Percentiles rank a stretch among this genome's conserved stretches.
Conservation (phyloP, 2,888 invertebrate species). For the Lithophane socia region DNA sequence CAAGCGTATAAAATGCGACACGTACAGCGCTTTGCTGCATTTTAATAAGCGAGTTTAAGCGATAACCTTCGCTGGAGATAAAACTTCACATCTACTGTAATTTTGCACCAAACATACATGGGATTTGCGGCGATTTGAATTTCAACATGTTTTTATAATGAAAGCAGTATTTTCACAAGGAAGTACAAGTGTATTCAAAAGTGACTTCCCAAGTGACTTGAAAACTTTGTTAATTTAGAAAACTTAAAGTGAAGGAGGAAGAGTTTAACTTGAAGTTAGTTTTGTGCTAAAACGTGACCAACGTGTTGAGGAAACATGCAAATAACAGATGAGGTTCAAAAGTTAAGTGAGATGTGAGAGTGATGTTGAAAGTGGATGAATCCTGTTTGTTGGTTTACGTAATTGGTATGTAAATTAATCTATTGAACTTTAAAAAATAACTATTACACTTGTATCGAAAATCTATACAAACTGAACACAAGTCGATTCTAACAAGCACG, state of each 20-base stretch:
- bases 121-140: conserved; percentile 3
- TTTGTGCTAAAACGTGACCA: conserved; percentile 25
- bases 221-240: conserved; percentile 49
- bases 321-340: conserved; percentile 1
- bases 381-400: background rate
- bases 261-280: conserved; percentile 45
- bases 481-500: background rate
- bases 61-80: conserved; percentile 24
- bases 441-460: background rate
- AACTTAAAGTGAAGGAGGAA: conserved; percentile 18
- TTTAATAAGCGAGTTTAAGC: conserved; percentile 51
- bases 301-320: conserved; percentile 10
- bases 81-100: conserved; percentile 20
- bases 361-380: background rate
- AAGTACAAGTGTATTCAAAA: conserved; percentile 27
- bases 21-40: conserved; percentile 41
- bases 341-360: background rate
- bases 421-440: background rate
- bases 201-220: conserved; percentile 38
- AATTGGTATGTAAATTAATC: background rate
- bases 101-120: background rate
- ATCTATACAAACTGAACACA: background rate
- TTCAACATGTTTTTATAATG: conserved; percentile 3
- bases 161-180: background rate
- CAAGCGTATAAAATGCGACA: conserved; percentile 28